Base-by-base conservation (phyloP, 30 jellyfish, hydroid and myxozoan genomes). In the Cassiopea xamachana region DNA sequence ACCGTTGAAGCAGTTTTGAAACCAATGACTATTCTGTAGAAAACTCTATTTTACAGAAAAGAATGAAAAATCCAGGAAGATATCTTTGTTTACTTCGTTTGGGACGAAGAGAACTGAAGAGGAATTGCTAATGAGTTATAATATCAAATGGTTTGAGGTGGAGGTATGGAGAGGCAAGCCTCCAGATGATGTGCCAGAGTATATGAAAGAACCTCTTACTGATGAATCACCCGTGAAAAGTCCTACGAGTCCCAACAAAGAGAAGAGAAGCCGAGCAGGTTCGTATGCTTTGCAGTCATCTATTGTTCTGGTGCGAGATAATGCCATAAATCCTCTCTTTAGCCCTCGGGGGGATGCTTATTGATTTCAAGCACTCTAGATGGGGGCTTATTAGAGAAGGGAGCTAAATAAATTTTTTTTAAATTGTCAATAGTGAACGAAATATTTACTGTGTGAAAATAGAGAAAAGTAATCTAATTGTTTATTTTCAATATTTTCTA, bases 61-160 rank as follows among this genome's bases (percentile, higher is more conserved):
- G 60, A 4, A 73, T n/a, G 94, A 87, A 47, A 87, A 61, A 70
- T 43, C 77, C 79, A 67, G 94, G 43, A 87, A 87, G 68, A 76
- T 87, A 15, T 87, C 94, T 9, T 69, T 87, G 77, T 87, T 87
- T 70, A 75, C 94, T 12, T 80, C 94, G 4, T 81, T 90, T 82
- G 97, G 86, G 48, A 82, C 85, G 47, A 92, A 73, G 77, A 85
- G 88, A 64, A 83, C 94, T 27, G 98, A 95, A 64, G 99, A 95
- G 39, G 98, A 95, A 75, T 77, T 88, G 79, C 73, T 91, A 51
- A 91, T 62, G 82, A 82, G 69, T 7, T 95, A 92, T 94, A 91
- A 89, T 71, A 91, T 85, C 74, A 83, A 88, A 60, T 95, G 99
- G 98, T 77, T 95, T 55, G 99, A 95, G 86, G 99, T 92, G 1